A percentile compares a stretch with the other conserved stretches of the same genome.
Conservation (phyloP, 2,113 vertebrate species). For the Oriolus oriolus region DNA sequence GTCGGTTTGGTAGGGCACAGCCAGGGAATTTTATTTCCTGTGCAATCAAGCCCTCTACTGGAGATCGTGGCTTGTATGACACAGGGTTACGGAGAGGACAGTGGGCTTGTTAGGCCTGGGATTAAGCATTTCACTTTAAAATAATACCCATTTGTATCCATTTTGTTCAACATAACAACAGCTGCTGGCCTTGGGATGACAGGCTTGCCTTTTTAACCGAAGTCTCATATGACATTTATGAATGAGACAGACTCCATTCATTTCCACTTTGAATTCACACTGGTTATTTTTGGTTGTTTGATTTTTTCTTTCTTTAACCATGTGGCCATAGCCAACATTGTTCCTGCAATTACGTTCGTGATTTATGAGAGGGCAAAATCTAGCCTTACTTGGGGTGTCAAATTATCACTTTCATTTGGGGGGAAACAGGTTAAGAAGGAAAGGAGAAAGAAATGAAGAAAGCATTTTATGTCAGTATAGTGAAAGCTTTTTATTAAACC, state of each 20-base stretch:
- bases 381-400: constrained; percentile 18
- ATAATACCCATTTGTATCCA: constrained; percentile 93
- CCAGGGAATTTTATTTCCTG: constrained; percentile 78
- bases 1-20: constrained; percentile 64
- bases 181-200: constrained; percentile 76
- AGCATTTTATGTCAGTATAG: neutral
- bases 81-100: constrained; percentile 84
- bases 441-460: neutral
- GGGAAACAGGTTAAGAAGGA: neutral
- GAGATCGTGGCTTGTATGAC: constrained; percentile 83
- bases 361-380: constrained; percentile 26
- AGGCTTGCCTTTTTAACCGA: constrained; percentile 74
- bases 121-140: constrained; percentile 86
- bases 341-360: constrained; percentile 52
- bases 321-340: constrained; percentile 55
- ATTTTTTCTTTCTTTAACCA: neutral
- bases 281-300: constrained; percentile 59
- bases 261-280: constrained; percentile 68
- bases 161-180: constrained; percentile 89
- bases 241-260: constrained; percentile 76
- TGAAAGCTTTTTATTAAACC: neutral
- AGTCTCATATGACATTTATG: constrained; percentile 80
- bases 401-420: neutral
- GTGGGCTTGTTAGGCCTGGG: constrained; percentile 82
- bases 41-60: constrained; percentile 86